phyloP scores from a whole-genome alignment of 30 jellyfish, hydroid and myxozoan genomes.

The Mastigias papua region DNA sequence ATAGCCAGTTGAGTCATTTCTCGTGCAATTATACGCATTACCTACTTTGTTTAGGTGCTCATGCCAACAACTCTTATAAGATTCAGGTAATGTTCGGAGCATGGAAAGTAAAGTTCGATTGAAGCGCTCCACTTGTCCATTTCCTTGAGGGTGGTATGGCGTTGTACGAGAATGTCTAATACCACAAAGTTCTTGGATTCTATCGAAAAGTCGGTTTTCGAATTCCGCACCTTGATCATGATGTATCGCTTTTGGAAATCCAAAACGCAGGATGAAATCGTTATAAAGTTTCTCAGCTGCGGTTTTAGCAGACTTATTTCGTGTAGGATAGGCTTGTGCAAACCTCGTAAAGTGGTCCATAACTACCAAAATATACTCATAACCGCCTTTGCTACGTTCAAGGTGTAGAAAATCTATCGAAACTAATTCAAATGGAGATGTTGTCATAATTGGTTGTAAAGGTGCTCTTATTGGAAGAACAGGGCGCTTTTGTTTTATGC shows the following conservation, averaged over 20 bases:
- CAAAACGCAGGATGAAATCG: conserved; percentile 67
- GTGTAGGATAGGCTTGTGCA: conserved; percentile 59
- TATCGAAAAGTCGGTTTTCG: conserved; percentile 47
- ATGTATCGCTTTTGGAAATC: conserved; percentile 43
- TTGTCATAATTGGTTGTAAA: conserved; percentile 37
- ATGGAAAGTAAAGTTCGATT: conserved; percentile 44
- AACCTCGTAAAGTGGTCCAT: conserved; percentile 67
- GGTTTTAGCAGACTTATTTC: conserved; percentile 51
- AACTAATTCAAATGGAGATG: conserved; percentile 43
- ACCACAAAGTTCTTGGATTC: conserved; percentile 27
- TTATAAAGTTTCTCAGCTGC: conserved; percentile 63
- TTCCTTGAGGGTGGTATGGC: conserved; percentile 71
- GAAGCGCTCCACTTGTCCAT: conserved; percentile 61
- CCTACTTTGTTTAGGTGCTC: conserved; percentile 58
- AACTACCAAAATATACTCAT: conserved; percentile 55
- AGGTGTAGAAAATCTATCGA: conserved; percentile 58
- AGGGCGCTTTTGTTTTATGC: conserved; percentile 40
- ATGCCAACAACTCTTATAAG: conserved; percentile 44
- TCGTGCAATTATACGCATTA: conserved; percentile 55
- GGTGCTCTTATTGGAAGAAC: conserved; percentile 33
- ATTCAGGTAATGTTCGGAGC: conserved; percentile 62
- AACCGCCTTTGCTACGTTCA: conserved; percentile 47
- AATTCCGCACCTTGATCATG: conserved; percentile 71
- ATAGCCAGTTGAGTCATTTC: conserved; percentile 55
- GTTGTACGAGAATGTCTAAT: conserved; percentile 62